Evolutionary conservation across 2,888 invertebrate genomes (phyloP), one percentile per base, ranked within the genome.

Genomic region (Polydesmus complanatus): DNA sequence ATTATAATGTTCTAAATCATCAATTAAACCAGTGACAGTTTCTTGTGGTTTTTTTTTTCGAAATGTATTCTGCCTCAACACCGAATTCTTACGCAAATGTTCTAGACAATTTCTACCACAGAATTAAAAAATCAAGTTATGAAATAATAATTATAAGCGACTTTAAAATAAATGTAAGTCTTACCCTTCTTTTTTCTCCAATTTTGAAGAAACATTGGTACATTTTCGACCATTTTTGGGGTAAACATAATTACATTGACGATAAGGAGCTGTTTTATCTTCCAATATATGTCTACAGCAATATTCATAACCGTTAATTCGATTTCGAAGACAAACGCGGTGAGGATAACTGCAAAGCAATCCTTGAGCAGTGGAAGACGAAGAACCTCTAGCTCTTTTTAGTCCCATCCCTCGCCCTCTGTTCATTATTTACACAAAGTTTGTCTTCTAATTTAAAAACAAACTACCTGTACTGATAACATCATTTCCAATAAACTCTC

Each of bases 201-300:
- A 75, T 70, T 82, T 83, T 0, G 85, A 84, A 1, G 89, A 86
- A 0, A 91, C 85, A 69, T 84, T 80, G n/a, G 79, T 75, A 71
- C 93, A 93, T 64, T 86, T 78, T 65, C 85, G 83, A 0, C 84
- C 84, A 64, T 82, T 86, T 58, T 79, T 80, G 27, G 81, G 68
- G 72, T 80, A 81, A 65, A 84, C 78, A 72, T 81, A 85, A 0
- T 80, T 78, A 71, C 95, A 96, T 66, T 86, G 88, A 64, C 82
- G 83, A 72, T 83, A 96, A 0, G 92, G 91, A 0, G 93, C 89
- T 14, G 76, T 79, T 3, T 85, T 81, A 72, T 95, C 94, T 67
- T 84, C 82, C 56, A 93, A 75, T 64, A 94, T 88, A 69, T 95
- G 95, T 2, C 84, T 79, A 2, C 81, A 78, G 71, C 94, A 95